A percentile compares a stretch with the other conserved stretches of the same genome.
Evolutionary conservation across 2,888 invertebrate species (phyloP).

Genomic region (Melikaiella ostensackeni): DNA sequence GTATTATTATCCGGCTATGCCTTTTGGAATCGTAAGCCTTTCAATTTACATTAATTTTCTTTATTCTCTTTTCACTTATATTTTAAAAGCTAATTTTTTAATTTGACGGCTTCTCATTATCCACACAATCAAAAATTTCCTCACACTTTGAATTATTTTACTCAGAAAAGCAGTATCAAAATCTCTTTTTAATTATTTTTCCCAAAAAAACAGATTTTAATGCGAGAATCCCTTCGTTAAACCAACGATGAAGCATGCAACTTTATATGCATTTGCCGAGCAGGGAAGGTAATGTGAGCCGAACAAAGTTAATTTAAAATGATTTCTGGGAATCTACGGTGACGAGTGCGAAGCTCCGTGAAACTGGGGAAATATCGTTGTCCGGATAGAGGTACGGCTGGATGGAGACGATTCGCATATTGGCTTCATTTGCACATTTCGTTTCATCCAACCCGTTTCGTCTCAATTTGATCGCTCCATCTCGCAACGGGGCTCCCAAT

Average conservation of each 20-base stretch:
- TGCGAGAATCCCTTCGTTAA: neutral
- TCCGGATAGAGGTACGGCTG: constrained; percentile 62
- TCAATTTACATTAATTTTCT: too few relatives aligned
- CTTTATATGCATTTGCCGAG: neutral
- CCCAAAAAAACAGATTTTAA: neutral
- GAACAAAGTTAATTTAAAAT: constrained; percentile 37
- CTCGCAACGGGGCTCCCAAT: constrained; percentile 32
- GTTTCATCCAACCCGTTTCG: constrained; percentile 65
- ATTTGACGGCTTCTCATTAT: too few relatives aligned
- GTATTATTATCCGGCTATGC: too few relatives aligned
- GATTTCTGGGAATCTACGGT: constrained; percentile 5
- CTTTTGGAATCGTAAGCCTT: too few relatives aligned
- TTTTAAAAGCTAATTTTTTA: too few relatives aligned
- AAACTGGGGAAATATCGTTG: constrained; percentile 67
- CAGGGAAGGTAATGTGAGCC: neutral
- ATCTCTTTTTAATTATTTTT: too few relatives aligned
- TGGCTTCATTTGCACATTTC: constrained; percentile 77
- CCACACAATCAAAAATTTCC: too few relatives aligned
- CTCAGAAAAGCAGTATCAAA: too few relatives aligned
- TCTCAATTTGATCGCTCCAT: constrained; percentile 64
- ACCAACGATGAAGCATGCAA: neutral
- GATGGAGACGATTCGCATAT: constrained; percentile 68
- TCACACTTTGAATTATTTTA: too few relatives aligned
- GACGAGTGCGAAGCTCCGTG: constrained; percentile 38
- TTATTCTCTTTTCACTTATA: too few relatives aligned